Base-by-base conservation (phyloP, 2,888 invertebrate genomes). In the Machimus atricapillus region DNA sequence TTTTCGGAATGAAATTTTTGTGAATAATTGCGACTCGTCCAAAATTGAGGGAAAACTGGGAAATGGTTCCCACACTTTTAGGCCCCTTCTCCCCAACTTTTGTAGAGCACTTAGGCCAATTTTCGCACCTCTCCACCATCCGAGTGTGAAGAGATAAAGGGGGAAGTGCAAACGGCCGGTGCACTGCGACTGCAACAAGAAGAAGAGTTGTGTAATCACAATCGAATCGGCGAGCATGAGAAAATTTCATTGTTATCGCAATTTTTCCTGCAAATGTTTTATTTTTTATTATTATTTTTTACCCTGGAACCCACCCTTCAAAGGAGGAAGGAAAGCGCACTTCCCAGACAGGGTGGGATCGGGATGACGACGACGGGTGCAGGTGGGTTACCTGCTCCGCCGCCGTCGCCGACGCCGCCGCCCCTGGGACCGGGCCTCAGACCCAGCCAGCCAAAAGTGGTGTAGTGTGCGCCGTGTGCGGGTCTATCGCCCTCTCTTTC, bases 161-260 rank as follows among this genome's bases (percentile, higher is more conserved):
- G 52, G 56, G 31, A 16, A 83, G 31, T 74, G 46, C 74, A 27
- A 31, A 46, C 14, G 31, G 37, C 43, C 74, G 43, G 23, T 74
- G 85, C 85, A 85, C 37, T 31, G 31, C 31, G 3, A 31, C 31
- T 58, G 82, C 19, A 46, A 37, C 19, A 74, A 74, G 74, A 74
- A 74, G 74, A 74, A 74, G 74, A 74, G 74, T 74, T 73, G 74
- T 74, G 74, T 74, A 85, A 74, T 85, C 85, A 52, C 74, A 85
- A 85, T 74, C 14, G 74, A 85, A 74, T 46, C 43, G n/a, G 2
- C 40, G 74, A 34, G 43, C 43, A 74, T 73, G 74, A 14, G 85
- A 85, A 85, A 85, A 85, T 85, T 74, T 74, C 85, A 58, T 85
- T 52, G 85, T 74, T 85, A 85, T 85, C 85, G 74, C 73, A 85